Base-by-base conservation (phyloP, 2,888 invertebrate species). In the Calliscelio sp. region DNA sequence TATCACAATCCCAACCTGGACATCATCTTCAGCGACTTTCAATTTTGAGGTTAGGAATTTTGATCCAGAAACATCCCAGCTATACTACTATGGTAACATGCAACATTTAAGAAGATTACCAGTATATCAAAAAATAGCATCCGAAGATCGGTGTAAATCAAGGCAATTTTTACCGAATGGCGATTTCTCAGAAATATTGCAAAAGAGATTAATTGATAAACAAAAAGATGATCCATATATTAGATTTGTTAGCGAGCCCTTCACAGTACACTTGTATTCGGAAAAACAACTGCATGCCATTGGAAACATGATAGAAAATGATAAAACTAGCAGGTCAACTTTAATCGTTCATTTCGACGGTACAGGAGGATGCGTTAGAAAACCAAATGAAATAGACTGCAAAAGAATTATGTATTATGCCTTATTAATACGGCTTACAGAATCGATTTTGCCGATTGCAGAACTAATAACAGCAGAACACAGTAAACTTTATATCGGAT, bases 81-180 rank as follows among this genome's bases (percentile, higher is more conserved):
- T n/a, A n/a, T n/a, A n/a, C n/a, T n/a, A n/a, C n/a, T n/a, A 81
- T 16, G 74, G 81, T 16, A 59, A 81, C 22, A 61, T 66, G 74
- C 74, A 81, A 41, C 28, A 66, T 51, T 46, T 74, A 10, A 65
- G 68, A n/a, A 22, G 28, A 7, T 51, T 81, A 46, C 35, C 46
- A n/a, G 35, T 49, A 24, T 66, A 65, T 38, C 41, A 81, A 18
- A 81, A 81, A 25, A 59, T 46, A 11, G 53, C 32, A n/a, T 81
- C 81, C 14, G 74, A 81, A 66, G 38, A 49, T 28, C 55, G 57
- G 46, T 66, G 66, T 16, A 44, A 59, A 41, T 35, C 28, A 11
- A 55, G 49, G 20, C 7, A 59, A 24, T 41, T 38, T 18, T 35
- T 81, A 18, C 46, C 25, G 3, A 66, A 65, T 25, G 63, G 74